Evolutionary conservation across 2,113 vertebrate genomes (phyloP).

Genomic region (Coryphaenoides rupestris): DNA sequence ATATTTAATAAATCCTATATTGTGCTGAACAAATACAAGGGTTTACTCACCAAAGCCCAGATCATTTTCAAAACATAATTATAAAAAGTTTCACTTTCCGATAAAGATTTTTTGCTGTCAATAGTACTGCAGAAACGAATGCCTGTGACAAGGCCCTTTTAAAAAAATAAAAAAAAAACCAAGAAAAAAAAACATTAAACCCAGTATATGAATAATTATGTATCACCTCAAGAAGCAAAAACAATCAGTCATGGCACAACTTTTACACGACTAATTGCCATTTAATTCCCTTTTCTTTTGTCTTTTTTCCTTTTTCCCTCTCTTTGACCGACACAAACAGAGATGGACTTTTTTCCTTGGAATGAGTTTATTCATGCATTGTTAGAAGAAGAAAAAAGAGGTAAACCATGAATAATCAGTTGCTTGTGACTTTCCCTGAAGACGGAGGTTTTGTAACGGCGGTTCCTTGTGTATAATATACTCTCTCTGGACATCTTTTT

Average conservation of each 20-base stretch:
- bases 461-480: conserved; percentile 55
- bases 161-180: conserved; percentile 8
- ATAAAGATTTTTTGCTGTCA: conserved; percentile 64
- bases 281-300: conserved; percentile 26
- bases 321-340: conserved; percentile 21
- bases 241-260: conserved; percentile 50
- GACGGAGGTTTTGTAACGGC: conserved; percentile 30
- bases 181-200: too few relatives aligned
- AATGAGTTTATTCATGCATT: conserved; percentile 42
- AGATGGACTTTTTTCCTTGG: conserved; percentile 16
- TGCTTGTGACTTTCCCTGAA: conserved; percentile 46
- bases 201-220: conserved; percentile 19
- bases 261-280: conserved; percentile 30
- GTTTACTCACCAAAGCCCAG: conserved; percentile 71
- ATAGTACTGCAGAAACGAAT: conserved; percentile 57
- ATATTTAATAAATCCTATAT: conserved; percentile 98
- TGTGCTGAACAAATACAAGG: conserved; percentile 84
- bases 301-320: too few relatives aligned
- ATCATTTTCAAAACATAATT: conserved; percentile 51
- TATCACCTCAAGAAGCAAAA: conserved; percentile 40
- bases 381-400: conserved; percentile 23
- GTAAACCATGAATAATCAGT: conserved; percentile 31
- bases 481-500: conserved; percentile 33
- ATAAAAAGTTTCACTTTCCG: conserved; percentile 60
- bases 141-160: conserved; percentile 47